Percentiles rank a stretch among this genome's conserved stretches.
Evolutionary conservation across 2,888 invertebrate species (phyloP).

Genomic region (Cryptus armator): DNA sequence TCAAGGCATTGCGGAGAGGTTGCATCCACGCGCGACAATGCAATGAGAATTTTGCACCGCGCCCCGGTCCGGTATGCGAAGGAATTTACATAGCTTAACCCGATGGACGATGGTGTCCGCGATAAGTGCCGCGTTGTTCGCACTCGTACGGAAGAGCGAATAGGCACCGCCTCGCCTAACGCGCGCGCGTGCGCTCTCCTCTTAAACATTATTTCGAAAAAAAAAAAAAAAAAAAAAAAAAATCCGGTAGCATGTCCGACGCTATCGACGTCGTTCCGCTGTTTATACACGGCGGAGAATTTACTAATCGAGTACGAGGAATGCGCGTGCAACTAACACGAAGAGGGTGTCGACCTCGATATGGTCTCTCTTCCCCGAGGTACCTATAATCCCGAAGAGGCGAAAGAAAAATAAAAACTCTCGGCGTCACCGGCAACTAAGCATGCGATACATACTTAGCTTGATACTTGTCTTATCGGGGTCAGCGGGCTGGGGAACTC

Average conservation of each 20-base stretch:
- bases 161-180: background rate
- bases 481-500: conserved; percentile 68
- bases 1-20: conserved; percentile 39
- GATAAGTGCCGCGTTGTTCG: conserved; percentile 27
- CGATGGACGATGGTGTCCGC: background rate
- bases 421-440: conserved; percentile 20
- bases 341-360: conserved; percentile 77
- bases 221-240: background rate
- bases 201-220: background rate
- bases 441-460: conserved; percentile 56
- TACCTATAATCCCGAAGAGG: conserved; percentile 21
- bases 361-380: conserved; percentile 69
- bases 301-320: background rate
- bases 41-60: conserved; percentile 69
- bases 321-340: background rate
- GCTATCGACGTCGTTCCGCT: background rate
- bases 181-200: background rate
- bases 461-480: conserved; percentile 71
- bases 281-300: background rate
- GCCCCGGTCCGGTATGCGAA: conserved; percentile 75
- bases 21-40: conserved; percentile 70
- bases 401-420: conserved; percentile 25
- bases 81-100: conserved; percentile 32
- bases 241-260: background rate
- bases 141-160: conserved; percentile 41